Percentiles rank a stretch among this genome's conserved stretches.
These are phyloP conservation scores for Magallana gigas DNA, from an alignment of 1,140 invertebrate species.

Conservation along the genomic window DNA sequence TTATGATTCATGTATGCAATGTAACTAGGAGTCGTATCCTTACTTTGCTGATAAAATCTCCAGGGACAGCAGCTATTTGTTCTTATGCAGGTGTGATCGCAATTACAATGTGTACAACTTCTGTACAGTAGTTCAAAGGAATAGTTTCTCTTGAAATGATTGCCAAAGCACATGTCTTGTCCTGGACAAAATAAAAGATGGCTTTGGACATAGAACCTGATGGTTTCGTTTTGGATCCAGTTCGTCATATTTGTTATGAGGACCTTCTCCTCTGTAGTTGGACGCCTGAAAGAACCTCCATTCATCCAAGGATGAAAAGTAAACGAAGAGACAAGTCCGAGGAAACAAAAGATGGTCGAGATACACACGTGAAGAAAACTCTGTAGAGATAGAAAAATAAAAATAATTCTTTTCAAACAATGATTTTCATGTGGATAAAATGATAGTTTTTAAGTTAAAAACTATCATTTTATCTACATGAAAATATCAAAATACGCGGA, in stretches of 20 bases:
- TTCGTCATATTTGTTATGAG: background rate
- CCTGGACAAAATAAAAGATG: conserved; percentile 15
- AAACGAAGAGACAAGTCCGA: background rate
- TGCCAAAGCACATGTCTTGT: conserved; percentile 19
- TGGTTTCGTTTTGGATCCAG: conserved; percentile 12
- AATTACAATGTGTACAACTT: background rate
- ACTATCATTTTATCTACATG: no score
- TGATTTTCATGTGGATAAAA: no score
- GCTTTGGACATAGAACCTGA: background rate
- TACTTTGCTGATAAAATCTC: background rate
- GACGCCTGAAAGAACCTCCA: background rate
- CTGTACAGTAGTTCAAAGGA: background rate
- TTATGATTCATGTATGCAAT: background rate
- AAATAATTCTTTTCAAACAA: no score
- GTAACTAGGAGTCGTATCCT: background rate
- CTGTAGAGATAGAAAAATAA: background rate
- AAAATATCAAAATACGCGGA: no score
- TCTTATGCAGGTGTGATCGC: background rate
- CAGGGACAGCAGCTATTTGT: background rate
- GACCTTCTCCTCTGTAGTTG: background rate
- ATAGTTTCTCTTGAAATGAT: background rate
- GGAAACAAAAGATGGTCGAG: background rate
- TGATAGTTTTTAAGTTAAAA: no score
- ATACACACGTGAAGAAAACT: background rate
- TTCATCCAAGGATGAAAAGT: conserved; percentile 12